Conservation (phyloP, 2,113 vertebrate species). For the Labeo rohita region DNA sequence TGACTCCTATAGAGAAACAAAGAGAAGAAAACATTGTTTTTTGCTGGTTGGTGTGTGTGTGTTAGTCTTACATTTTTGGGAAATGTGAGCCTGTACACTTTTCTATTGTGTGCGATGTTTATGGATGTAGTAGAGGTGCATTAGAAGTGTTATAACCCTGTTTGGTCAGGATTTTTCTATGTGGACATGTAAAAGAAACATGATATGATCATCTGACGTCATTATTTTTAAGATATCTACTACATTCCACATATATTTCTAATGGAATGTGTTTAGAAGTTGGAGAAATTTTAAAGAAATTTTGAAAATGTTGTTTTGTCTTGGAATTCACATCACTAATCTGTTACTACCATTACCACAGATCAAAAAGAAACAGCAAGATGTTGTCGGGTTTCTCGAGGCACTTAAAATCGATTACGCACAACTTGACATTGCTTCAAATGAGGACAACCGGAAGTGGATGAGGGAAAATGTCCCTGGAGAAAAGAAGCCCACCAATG, state of each 20-base stretch:
- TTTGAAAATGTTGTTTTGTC: neutral
- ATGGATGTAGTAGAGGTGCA: neutral
- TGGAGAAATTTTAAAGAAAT: neutral
- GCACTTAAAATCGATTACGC: slow-evolving; percentile 95
- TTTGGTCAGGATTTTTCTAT: neutral
- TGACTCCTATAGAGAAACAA: too few species aligned
- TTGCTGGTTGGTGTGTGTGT: neutral
- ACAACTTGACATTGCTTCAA: slow-evolving; percentile 92
- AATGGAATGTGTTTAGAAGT: neutral
- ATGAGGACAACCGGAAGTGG: slow-evolving; percentile 94
- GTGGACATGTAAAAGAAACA: neutral
- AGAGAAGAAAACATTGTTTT: too few species aligned
- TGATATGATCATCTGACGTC: neutral
- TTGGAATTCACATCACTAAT: neutral
- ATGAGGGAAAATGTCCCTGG: slow-evolving; percentile 96
- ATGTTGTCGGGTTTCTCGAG: slow-evolving; percentile 94
- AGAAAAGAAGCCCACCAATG: slow-evolving; percentile 93
- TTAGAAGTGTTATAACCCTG: neutral
- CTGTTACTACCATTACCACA: slow-evolving; percentile 59
- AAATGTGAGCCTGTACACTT: neutral
- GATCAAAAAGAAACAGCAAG: slow-evolving; percentile 99
- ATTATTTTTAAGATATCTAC: neutral
- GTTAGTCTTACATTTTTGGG: neutral
- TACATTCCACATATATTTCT: neutral
- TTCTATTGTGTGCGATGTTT: neutral